A percentile compares a stretch with the other conserved stretches of the same genome.
phyloP scores from a whole-genome alignment of 2,888 invertebrate genomes.

The Calameuta filiformis region DNA sequence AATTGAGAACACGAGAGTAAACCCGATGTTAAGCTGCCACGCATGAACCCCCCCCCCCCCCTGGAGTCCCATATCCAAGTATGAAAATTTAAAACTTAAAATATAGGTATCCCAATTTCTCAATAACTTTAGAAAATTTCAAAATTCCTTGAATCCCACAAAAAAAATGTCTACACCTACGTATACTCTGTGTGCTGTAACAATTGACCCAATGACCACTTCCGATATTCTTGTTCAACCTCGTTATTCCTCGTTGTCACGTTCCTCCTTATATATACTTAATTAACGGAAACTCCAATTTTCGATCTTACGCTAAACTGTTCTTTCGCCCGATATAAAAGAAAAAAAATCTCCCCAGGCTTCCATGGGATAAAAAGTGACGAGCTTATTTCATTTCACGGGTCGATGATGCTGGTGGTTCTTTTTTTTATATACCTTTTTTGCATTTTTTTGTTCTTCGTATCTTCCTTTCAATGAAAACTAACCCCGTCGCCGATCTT shows the following conservation, averaged over 20 bases:
- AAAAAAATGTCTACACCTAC: not conserved
- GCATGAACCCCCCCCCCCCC: conserved; percentile 31
- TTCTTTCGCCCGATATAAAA: not conserved
- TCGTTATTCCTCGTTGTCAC: not conserved
- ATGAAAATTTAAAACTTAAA: not conserved
- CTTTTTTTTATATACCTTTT: conserved; percentile 11
- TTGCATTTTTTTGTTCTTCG: conserved; percentile 19
- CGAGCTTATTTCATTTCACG: conserved; percentile 3
- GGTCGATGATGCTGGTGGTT: not conserved
- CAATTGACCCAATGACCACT: not conserved
- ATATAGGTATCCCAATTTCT: not conserved
- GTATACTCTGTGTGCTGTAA: not conserved
- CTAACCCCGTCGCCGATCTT: not conserved
- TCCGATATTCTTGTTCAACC: not conserved
- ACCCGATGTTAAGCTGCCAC: conserved; percentile 50
- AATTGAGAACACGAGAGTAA: conserved; percentile 41
- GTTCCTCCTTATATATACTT: not conserved
- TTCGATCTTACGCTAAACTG: not conserved
- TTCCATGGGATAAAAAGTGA: not conserved
- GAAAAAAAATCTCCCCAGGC: not conserved
- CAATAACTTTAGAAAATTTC: not conserved
- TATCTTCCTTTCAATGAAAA: conserved; percentile 2
- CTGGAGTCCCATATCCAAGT: not conserved
- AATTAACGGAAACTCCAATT: not conserved
- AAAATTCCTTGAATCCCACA: not conserved